Base-by-base conservation (phyloP, 2,888 invertebrate species). In the Fissipunctia ypsillon region DNA sequence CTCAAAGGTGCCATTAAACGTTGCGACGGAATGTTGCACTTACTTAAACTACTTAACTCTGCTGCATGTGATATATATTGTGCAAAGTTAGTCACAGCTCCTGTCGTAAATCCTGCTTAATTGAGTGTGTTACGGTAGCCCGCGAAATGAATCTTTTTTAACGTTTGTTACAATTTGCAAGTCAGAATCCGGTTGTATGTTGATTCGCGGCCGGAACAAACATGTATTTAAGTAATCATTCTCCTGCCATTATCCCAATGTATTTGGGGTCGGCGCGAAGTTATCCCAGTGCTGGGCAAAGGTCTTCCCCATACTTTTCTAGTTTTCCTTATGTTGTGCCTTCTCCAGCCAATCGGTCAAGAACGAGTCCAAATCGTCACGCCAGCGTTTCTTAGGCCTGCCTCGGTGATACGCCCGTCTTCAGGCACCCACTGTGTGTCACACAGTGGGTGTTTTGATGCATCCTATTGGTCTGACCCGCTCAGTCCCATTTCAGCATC, bases 71-170 rank as follows among this genome's bases (percentile, higher is more conserved):
- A 5, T 28, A 41, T 10, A 54, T 54, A 54, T 22, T 22, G 22
- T 57, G n/a, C 12, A 60, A 31, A 63, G 14, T n/a, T 60, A 31
- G 16, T 16, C n/a, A 60, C 63, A 59, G 59, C 28, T 67, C 2
- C 10, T n/a, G 28, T 57, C 22, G 28, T 57, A 57, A 6, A 41
- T 28, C 28, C 56, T 28, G 38, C 14, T 41, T 19, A 25, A 38
- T 7, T 5, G 56, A 16, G 9, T n/a, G n/a, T 16, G 38, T 0
- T 6, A 41, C 1, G 19, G 41, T 43, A 41, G 25, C n/a, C 4
- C 1, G n/a, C 2, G 35, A 38, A 38, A n/a, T 59, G 35, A 0
- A 22, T 14, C 14, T 35, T 35, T 35, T 9, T 9, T n/a, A 7
- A n/a, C 2, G n/a, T 60, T 60, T 60, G n/a, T 25, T 60, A 5